Percentiles rank a stretch among this genome's conserved stretches.
These are phyloP conservation scores for Galerucella nymphaeae DNA, from an alignment of 2,888 invertebrate genomes.

Conservation along the genomic window DNA sequence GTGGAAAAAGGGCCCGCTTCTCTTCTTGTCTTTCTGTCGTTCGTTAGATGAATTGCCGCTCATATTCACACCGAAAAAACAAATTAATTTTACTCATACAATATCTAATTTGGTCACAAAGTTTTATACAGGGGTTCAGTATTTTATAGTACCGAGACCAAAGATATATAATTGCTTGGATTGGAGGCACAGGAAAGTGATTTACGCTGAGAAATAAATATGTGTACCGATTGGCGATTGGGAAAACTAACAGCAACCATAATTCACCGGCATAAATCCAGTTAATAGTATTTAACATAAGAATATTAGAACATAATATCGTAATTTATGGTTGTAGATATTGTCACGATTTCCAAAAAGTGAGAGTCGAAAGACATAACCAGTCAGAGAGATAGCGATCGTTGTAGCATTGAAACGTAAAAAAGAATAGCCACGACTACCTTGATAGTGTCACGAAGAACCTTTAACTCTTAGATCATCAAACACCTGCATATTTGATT, in stretches of 20 bases:
- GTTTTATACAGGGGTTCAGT: no score
- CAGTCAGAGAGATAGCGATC: constrained; percentile 44
- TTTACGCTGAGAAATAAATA: constrained; percentile 21
- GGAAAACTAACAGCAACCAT: constrained; percentile 31
- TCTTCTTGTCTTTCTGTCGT: constrained; percentile 47
- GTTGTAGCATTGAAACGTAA: constrained; percentile 49
- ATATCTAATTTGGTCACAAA: constrained; percentile 1
- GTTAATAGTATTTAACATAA: constrained; percentile 44
- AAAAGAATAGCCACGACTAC: constrained; percentile 53
- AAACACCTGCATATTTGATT: constrained; percentile 46
- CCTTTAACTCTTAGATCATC: constrained; percentile 51
- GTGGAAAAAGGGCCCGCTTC: constrained; percentile 58
- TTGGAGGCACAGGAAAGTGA: constrained; percentile 5
- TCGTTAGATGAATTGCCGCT: constrained; percentile 46
- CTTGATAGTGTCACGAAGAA: constrained; percentile 57
- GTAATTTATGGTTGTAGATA: constrained; percentile 40
- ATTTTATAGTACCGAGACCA: no score
- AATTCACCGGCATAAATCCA: constrained; percentile 41
- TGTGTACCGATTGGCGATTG: neutral
- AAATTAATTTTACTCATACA: constrained; percentile 33
- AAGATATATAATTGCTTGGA: constrained; percentile 23
- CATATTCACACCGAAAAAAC: constrained; percentile 36
- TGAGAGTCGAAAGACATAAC: constrained; percentile 46
- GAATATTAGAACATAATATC: constrained; percentile 35
- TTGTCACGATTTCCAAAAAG: constrained; percentile 52